Base-by-base conservation (phyloP, 1,140 invertebrate genomes). In the Drosophila virilis region DNA sequence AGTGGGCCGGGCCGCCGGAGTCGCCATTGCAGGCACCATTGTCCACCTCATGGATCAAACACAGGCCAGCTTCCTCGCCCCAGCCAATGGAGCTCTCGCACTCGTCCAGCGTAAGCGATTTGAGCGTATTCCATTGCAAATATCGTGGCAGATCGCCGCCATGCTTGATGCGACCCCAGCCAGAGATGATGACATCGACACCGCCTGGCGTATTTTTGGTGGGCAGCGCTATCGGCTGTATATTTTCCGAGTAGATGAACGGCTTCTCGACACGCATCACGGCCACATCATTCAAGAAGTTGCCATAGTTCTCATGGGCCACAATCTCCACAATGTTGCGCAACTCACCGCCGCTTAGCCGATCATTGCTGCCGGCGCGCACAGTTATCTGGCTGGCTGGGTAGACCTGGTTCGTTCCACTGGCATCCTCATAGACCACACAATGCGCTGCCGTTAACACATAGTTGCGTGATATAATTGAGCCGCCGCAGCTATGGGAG, bases 381-480 rank as follows among this genome's bases (percentile, higher is more conserved):
- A 91, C 55, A 12, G 46, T 76, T 0, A 88, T 52, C 0, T 62
- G 57, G 0, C 51, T 60, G 0, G 72, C 17, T 0, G 65, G 45
- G 32, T 73, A 69, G 0, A 66, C 12, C 1, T 59, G 13, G 4
- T 46, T 4, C 0, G 10, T 12, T 0, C 65, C 58, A 3, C 52
- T 68, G 1, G n/a, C 54, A 22, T 78, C 35, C 6, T 13, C 1
- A 5, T 58, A 70, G 12, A 58, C 62, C 10, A 91, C 81, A 62
- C 94, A 95, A 66, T 95, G 94, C 46, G 93, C 94, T 2, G 94
- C 94, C 0, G 94, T 94, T 2, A 95, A 78, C 33, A 95, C 92
- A 71, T 91, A 94, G 59, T 92, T 89, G 0, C 77, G 68, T 8
- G 91, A 92, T n/a, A 95, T 80, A 2, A 95, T 93, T 1, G 94